Evolutionary conservation across 2,888 invertebrate genomes (phyloP).

Genomic region (Lepidocyrtinus sp.): DNA sequence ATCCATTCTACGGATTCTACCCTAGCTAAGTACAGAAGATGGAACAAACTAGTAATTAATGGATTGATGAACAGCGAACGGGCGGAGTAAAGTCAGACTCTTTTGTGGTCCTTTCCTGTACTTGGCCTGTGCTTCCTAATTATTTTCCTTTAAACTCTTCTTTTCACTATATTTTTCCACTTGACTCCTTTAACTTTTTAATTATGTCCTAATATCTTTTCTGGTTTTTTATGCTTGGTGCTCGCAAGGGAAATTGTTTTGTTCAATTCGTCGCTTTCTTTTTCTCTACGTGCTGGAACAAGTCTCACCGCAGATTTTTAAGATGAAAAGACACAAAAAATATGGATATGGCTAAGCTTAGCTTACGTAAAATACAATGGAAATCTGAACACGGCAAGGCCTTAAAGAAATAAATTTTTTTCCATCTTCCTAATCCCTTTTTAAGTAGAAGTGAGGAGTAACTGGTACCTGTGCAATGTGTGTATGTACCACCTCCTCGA

Average conservation of each 20-base stretch:
- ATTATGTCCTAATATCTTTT: slow-evolving; percentile 28
- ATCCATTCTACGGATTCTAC: background rate
- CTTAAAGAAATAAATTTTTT: slow-evolving; percentile 3
- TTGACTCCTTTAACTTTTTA: slow-evolving; percentile 20
- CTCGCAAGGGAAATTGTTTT: too few species aligned
- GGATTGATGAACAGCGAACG: slow-evolving; percentile 59
- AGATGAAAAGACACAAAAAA: background rate
- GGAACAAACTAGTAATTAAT: slow-evolving; percentile 47
- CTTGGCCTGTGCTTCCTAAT: background rate
- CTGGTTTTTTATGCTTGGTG: background rate
- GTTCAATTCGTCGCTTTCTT: slow-evolving; percentile 9
- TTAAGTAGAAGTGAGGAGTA: slow-evolving; percentile 14
- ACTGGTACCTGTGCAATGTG: background rate
- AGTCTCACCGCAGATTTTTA: slow-evolving; percentile 24
- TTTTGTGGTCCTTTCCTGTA: background rate
- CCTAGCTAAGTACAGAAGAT: background rate
- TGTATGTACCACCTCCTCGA: background rate
- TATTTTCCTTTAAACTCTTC: background rate
- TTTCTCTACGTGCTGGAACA: slow-evolving; percentile 21
- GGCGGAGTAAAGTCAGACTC: slow-evolving; percentile 38
- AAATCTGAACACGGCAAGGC: background rate
- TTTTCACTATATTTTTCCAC: slow-evolving; percentile 10
- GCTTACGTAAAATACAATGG: background rate
- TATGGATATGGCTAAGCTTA: background rate
- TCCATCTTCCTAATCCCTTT: slow-evolving; percentile 6